These are phyloP conservation scores for Callimico goeldii DNA, from an alignment of 2,797 vertebrate species.

Conservation along the genomic window DNA sequence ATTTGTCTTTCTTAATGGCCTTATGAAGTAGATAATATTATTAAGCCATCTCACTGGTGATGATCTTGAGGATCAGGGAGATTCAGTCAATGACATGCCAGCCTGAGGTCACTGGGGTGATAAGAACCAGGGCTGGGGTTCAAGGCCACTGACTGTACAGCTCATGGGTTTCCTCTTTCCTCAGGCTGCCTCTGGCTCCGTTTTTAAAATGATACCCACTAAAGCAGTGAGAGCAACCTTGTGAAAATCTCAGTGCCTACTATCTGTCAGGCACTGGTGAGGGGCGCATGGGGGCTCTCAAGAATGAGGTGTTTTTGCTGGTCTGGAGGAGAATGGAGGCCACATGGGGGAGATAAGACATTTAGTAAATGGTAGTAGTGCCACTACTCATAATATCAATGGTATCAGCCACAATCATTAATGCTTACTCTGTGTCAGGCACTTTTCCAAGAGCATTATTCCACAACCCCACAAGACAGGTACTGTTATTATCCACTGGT, in stretches of 20 bases:
- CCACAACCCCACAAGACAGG: background rate
- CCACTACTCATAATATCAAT: background rate
- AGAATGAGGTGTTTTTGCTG: background rate
- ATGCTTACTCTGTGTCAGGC: background rate
- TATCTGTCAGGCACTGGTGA: background rate
- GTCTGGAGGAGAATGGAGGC: background rate
- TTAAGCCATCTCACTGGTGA: background rate
- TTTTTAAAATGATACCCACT: background rate
- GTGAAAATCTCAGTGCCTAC: background rate
- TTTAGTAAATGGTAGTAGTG: background rate
- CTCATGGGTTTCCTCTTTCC: background rate
- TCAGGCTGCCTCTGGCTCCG: background rate
- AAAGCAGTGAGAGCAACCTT: background rate
- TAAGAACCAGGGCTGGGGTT: background rate
- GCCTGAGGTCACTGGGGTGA: background rate
- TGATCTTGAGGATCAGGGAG: background rate
- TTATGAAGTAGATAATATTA: background rate
- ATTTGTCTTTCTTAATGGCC: background rate
- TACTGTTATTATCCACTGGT: too few species aligned
- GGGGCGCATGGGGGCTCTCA: background rate
- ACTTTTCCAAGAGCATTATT: background rate
- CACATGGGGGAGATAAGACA: conserved; percentile 2
- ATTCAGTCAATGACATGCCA: background rate
- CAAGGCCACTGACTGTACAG: background rate
- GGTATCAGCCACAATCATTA: background rate